Evolutionary conservation across 2,113 vertebrate species (phyloP).

Genomic region (Piprites chloris): DNA sequence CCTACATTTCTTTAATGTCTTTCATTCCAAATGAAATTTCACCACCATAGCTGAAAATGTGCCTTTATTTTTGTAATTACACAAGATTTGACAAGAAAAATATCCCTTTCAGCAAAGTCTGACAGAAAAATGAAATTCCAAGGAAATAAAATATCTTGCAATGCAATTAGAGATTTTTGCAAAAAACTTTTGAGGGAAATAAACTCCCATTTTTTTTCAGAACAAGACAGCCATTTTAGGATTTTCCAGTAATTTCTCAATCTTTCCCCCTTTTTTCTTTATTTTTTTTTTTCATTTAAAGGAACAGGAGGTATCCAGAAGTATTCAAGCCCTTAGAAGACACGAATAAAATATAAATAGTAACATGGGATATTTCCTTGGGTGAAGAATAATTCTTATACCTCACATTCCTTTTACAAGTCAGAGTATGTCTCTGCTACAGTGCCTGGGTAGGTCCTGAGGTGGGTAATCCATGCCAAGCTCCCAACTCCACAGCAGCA

Average conservation of each 20-base stretch:
- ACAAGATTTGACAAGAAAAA: slow-evolving; percentile 62
- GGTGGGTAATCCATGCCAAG: not conserved
- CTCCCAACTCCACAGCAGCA: not conserved
- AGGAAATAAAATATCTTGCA: slow-evolving; percentile 14
- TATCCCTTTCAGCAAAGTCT: slow-evolving; percentile 45
- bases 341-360: not conserved
- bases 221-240: not conserved
- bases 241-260: not conserved
- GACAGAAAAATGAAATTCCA: slow-evolving; percentile 51
- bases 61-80: not conserved
- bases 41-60: slow-evolving; percentile 1
- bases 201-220: not conserved
- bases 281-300: not conserved
- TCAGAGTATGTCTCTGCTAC: not conserved
- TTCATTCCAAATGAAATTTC: slow-evolving; percentile 43
- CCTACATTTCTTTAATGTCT: slow-evolving; percentile 43
- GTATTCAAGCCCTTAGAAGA: not conserved
- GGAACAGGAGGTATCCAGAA: not conserved
- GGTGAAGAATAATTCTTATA: not conserved
- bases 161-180: slow-evolving; percentile 4
- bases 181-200: not conserved
- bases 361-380: not conserved
- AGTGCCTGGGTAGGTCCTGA: not conserved
- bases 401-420: slow-evolving; percentile 1
- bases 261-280: not conserved